phyloP scores from a whole-genome alignment of 1,140 invertebrate species.

The Eulimnadia texana region DNA sequence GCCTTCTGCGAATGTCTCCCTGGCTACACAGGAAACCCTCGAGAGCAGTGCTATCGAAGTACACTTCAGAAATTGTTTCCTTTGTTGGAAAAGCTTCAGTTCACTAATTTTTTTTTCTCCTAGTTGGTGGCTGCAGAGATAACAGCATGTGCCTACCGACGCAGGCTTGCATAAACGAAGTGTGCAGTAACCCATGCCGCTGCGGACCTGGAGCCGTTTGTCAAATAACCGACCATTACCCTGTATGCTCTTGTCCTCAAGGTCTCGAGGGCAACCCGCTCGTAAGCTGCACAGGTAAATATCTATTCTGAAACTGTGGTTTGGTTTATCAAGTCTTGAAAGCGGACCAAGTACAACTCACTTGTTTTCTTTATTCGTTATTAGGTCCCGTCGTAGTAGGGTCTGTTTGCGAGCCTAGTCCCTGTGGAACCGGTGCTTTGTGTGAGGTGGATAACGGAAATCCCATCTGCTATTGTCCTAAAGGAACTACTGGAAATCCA shows the following conservation, averaged over 20 bases:
- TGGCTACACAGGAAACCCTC: slow-evolving; percentile 70
- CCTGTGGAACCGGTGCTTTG: slow-evolving; percentile 64
- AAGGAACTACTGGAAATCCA: slow-evolving; percentile 76
- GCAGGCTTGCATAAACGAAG: slow-evolving; percentile 53
- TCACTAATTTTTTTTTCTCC: slow-evolving; percentile 18
- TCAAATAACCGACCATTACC: slow-evolving; percentile 68
- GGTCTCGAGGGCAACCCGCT: slow-evolving; percentile 69
- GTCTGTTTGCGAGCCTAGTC: slow-evolving; percentile 65
- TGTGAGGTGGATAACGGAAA: slow-evolving; percentile 73
- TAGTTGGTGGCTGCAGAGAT: slow-evolving; percentile 54
- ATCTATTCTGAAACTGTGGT: neutral
- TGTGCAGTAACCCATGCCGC: slow-evolving; percentile 68
- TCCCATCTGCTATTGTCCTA: slow-evolving; percentile 76
- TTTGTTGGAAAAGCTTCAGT: neutral
- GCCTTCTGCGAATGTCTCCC: slow-evolving; percentile 57
- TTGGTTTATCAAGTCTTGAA: no score
- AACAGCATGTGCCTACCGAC: slow-evolving; percentile 62
- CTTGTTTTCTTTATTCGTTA: no score
- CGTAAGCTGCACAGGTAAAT: slow-evolving; percentile 32
- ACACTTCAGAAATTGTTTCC: slow-evolving; percentile 21
- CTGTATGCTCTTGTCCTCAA: slow-evolving; percentile 63
- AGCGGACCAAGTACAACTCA: no score
- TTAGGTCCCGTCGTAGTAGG: slow-evolving; percentile 24
- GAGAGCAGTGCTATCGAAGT: slow-evolving; percentile 58
- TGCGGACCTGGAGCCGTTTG: slow-evolving; percentile 72